Percentiles rank a stretch among this genome's conserved stretches.
These are phyloP conservation scores for Poeciliopsis paucimaculata DNA, from an alignment of 2,797 vertebrate species.

Conservation along the genomic window DNA sequence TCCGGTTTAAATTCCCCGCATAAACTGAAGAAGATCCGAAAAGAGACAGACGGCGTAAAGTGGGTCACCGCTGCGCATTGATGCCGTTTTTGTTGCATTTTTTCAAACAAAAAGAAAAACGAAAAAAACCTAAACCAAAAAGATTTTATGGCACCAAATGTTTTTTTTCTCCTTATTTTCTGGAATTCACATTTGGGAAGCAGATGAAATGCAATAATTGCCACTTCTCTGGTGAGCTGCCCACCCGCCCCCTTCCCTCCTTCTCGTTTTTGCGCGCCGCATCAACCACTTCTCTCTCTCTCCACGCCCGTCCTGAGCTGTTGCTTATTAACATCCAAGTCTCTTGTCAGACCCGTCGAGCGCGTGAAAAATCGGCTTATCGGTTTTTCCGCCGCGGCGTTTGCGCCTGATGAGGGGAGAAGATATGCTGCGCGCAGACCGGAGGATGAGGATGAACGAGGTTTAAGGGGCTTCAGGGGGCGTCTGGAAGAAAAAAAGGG, in stretches of 20 bases:
- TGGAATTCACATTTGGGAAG: constrained; percentile 32
- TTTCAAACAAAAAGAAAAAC: neutral
- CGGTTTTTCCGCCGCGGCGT: constrained; percentile 16
- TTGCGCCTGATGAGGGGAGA: constrained; percentile 45
- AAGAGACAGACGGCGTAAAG: constrained; percentile 37
- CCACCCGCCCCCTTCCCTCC: neutral
- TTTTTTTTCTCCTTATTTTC: constrained; percentile 10
- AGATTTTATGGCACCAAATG: neutral
- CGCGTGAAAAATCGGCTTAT: constrained; percentile 58
- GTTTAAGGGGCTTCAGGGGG: constrained; percentile 4
- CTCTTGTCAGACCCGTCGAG: constrained; percentile 24
- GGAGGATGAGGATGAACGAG: constrained; percentile 39
- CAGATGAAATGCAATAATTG: constrained; percentile 36
- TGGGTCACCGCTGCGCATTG: constrained; percentile 56
- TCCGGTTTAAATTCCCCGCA: constrained; percentile 12
- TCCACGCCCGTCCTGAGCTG: constrained; percentile 36
- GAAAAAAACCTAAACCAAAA: neutral
- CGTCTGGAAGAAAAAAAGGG: neutral
- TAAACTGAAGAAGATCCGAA: constrained; percentile 11
- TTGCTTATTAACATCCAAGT: constrained; percentile 50
- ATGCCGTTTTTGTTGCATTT: constrained; percentile 13
- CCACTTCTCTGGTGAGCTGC: neutral
- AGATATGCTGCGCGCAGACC: constrained; percentile 51
- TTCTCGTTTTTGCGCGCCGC: neutral
- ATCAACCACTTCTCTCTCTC: neutral